These are phyloP conservation scores for Phrynocephalus guinanensis DNA, from an alignment of 2,797 vertebrate species.

Conservation along the genomic window DNA sequence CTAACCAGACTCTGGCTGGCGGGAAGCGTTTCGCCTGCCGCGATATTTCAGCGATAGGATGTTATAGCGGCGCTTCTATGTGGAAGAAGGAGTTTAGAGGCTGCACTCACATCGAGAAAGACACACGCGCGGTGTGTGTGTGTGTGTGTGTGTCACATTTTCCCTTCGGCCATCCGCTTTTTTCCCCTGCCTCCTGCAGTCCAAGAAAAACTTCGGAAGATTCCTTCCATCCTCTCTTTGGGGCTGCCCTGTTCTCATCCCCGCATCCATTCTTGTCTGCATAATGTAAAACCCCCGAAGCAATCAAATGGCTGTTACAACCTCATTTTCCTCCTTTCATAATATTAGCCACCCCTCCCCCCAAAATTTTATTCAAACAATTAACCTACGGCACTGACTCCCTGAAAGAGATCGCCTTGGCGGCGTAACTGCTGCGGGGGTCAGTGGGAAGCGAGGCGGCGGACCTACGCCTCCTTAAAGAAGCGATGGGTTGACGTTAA, in stretches of 20 bases:
- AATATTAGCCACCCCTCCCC: slow-evolving; percentile 52
- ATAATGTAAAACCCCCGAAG: slow-evolving; percentile 48
- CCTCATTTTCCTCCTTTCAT: slow-evolving; percentile 74
- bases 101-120: too few species aligned
- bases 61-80: too few species aligned
- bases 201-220: neutral
- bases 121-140: too few species aligned
- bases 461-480: neutral
- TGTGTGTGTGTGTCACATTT: too few species aligned
- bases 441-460: too few species aligned
- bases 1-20: too few species aligned
- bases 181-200: neutral
- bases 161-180: neutral
- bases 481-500: neutral
- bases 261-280: slow-evolving; percentile 1
- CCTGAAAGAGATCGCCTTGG: slow-evolving; percentile 29
- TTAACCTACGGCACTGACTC: slow-evolving; percentile 65
- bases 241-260: neutral
- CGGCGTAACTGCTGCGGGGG: slow-evolving; percentile 25
- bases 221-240: neutral
- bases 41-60: neutral
- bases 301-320: slow-evolving; percentile 75
- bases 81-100: too few species aligned
- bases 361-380: slow-evolving; percentile 61
- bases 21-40: neutral